Evolutionary conservation across 1,140 invertebrate genomes (phyloP).

Genomic region (Drosophila rhopaloa): DNA sequence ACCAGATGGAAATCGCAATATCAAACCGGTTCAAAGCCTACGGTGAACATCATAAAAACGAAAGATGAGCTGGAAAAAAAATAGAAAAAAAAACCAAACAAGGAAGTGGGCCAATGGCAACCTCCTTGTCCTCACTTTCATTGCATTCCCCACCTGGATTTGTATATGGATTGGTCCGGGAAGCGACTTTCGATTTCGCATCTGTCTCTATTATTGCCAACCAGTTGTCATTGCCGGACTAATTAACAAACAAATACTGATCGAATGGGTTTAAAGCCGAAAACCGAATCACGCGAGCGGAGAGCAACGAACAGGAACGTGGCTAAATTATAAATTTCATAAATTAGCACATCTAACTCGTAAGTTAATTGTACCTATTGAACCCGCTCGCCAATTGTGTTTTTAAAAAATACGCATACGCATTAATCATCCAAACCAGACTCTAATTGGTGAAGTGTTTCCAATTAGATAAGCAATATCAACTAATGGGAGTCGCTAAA

Average conservation of each 20-base stretch:
- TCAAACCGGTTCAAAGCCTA: conserved; percentile 49
- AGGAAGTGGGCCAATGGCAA: conserved; percentile 33
- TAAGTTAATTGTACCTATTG: conserved; percentile 41
- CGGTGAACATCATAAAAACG: conserved; percentile 22
- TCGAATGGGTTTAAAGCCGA: conserved; percentile 5
- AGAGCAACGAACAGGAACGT: conserved; percentile 4
- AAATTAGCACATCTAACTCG: conserved; percentile 35
- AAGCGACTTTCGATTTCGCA: conserved; percentile 47
- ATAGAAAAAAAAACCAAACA: conserved; percentile 9
- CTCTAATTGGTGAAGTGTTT: conserved; percentile 37
- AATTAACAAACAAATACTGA: conserved; percentile 53
- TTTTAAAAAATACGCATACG: conserved; percentile 11
- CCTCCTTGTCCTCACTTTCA: conserved; percentile 37
- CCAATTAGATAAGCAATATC: conserved; percentile 17
- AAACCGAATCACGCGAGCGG: neutral
- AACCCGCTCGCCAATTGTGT: conserved; percentile 8
- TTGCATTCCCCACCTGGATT: conserved; percentile 17
- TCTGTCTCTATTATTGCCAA: conserved; percentile 36
- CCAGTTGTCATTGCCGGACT: conserved; percentile 29
- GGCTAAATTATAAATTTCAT: conserved; percentile 30
- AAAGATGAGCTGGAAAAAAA: conserved; percentile 38
- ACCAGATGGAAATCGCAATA: conserved; percentile 44
- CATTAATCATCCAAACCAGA: conserved; percentile 38
- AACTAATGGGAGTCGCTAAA: neutral
- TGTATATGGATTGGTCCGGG: neutral